Conservation (phyloP, 2,888 invertebrate species). For the Lycia hirtaria region DNA sequence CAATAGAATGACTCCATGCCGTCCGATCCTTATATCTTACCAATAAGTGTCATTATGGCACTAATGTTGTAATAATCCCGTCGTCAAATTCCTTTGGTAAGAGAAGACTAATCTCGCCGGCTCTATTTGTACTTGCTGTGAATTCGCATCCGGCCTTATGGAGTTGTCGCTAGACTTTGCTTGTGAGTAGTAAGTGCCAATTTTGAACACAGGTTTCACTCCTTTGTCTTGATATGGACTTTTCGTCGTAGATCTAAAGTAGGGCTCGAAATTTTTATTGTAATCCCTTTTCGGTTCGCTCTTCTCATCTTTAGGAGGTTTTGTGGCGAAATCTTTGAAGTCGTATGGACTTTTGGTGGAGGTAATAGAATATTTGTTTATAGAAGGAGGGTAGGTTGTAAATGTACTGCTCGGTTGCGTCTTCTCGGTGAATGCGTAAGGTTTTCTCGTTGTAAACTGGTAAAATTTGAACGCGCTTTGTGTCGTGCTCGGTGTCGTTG, state of each 20-base stretch:
- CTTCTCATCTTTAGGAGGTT: conserved; percentile 52
- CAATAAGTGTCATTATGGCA: conserved; percentile 68
- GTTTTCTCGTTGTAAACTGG: conserved; percentile 60
- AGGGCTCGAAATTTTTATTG: conserved; percentile 71
- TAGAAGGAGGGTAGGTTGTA: conserved; percentile 57
- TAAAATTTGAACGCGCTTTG: conserved; percentile 59
- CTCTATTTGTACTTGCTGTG: conserved; percentile 79
- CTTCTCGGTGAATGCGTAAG: conserved; percentile 59
- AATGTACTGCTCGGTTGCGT: conserved; percentile 48
- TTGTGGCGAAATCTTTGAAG: conserved; percentile 77
- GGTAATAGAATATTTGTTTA: conserved; percentile 75
- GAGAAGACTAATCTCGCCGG: conserved; percentile 73
- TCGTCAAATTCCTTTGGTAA: conserved; percentile 76
- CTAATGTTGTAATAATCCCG: conserved; percentile 64
- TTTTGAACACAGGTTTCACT: conserved; percentile 72
- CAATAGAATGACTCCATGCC: conserved; percentile 58
- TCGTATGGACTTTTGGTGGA: conserved; percentile 86
- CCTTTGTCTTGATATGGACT: conserved; percentile 75
- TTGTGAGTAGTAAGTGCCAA: conserved; percentile 79
- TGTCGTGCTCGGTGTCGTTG: conserved; percentile 55
- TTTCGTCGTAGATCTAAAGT: conserved; percentile 82
- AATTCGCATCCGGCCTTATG: conserved; percentile 79
- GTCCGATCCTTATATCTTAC: conserved; percentile 64
- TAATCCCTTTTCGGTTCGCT: conserved; percentile 63
- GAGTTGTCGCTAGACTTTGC: conserved; percentile 77